phyloP scores from a whole-genome alignment of 2,797 vertebrate genomes.

The Myripristis jacobus region DNA sequence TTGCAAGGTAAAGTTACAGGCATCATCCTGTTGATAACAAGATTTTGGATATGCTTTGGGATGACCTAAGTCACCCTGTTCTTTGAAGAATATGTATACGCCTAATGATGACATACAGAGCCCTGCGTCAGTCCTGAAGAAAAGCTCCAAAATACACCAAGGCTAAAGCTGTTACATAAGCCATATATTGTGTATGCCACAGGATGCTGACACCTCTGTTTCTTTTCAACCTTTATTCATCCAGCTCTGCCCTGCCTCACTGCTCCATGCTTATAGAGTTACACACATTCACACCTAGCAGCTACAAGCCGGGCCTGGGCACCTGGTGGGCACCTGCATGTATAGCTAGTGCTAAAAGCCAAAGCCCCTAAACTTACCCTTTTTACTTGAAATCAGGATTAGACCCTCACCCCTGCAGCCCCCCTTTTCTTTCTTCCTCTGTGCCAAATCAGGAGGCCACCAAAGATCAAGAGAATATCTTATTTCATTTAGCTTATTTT shows the following conservation, averaged over 20 bases:
- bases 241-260: neutral
- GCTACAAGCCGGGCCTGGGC: neutral
- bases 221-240: neutral
- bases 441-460: no score
- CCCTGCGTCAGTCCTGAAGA: neutral
- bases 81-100: neutral
- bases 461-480: no score
- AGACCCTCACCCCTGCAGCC: constrained; percentile 13
- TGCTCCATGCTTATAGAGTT: constrained; percentile 19
- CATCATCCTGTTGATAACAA: neutral
- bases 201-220: constrained; percentile 19
- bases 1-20: constrained; percentile 8
- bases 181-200: neutral
- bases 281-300: no score
- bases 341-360: constrained; percentile 34
- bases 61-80: neutral
- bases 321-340: neutral
- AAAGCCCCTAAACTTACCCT: neutral
- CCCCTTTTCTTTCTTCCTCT: no score
- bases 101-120: neutral
- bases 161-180: constrained; percentile 2
- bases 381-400: constrained; percentile 23
- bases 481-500: no score
- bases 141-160: constrained; percentile 7
- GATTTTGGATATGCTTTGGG: constrained; percentile 4